A percentile compares a stretch with the other conserved stretches of the same genome.
Evolutionary conservation across 2,797 vertebrate genomes (phyloP).

Genomic region (Myotis vivesi): DNA sequence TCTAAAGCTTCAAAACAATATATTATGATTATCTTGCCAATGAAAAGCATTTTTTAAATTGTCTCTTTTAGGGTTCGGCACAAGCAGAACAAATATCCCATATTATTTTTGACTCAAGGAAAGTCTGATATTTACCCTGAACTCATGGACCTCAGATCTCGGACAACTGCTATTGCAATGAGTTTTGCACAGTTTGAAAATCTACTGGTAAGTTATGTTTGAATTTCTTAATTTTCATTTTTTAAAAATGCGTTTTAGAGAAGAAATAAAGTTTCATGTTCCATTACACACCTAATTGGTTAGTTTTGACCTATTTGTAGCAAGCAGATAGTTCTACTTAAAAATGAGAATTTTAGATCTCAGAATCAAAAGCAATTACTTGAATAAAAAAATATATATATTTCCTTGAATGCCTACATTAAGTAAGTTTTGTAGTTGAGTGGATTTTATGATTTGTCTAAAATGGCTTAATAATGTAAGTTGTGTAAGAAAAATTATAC

Average conservation of each 20-base stretch:
- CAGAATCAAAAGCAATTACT: slow-evolving; percentile 13
- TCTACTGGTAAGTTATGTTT: slow-evolving; percentile 89
- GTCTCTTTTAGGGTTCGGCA: slow-evolving; percentile 90
- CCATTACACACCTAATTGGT: background rate
- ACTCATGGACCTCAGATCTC: slow-evolving; percentile 95
- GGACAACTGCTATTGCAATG: slow-evolving; percentile 94
- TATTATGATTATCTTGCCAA: background rate
- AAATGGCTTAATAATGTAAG: background rate
- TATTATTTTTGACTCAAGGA: slow-evolving; percentile 97
- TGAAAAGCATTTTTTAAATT: slow-evolving; percentile 35
- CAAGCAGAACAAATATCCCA: slow-evolving; percentile 98
- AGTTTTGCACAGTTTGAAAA: slow-evolving; percentile 98
- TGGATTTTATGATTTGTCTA: slow-evolving; percentile 32
- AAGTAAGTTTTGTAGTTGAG: slow-evolving; percentile 26
- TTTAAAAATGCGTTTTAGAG: background rate
- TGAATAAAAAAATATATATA: background rate
- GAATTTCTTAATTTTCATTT: background rate
- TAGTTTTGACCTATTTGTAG: background rate
- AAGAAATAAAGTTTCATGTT: slow-evolving; percentile 27
- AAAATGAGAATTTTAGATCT: slow-evolving; percentile 6
- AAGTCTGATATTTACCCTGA: slow-evolving; percentile 92
- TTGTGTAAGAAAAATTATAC: background rate
- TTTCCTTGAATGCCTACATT: background rate
- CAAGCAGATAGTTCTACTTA: background rate
- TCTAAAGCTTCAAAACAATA: slow-evolving; percentile 21